These are phyloP conservation scores for Silurus lanzhouensis DNA, from an alignment of 2,797 vertebrate species.

Conservation along the genomic window DNA sequence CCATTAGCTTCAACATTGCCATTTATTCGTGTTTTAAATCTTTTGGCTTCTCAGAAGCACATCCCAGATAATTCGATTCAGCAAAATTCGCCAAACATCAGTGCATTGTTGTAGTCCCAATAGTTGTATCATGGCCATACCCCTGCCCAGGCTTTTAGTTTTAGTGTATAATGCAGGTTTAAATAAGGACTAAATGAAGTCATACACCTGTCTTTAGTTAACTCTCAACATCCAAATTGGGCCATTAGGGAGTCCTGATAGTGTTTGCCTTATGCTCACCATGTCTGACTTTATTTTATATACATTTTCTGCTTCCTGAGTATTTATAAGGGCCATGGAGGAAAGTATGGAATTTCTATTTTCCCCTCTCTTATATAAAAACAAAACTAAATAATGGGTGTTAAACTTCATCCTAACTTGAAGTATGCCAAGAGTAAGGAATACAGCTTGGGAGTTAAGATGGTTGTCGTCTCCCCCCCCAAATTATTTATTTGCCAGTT, in stretches of 20 bases:
- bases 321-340: background rate
- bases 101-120: background rate
- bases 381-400: background rate
- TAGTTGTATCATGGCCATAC: background rate
- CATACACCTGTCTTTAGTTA: background rate
- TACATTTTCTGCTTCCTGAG: background rate
- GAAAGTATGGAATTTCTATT: background rate
- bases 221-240: background rate
- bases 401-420: background rate
- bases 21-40: slow-evolving; percentile 16
- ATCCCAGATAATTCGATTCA: background rate
- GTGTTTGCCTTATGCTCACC: background rate
- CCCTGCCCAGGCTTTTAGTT: background rate
- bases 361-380: background rate
- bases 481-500: background rate
- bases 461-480: background rate
- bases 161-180: background rate
- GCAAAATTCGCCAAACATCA: background rate
- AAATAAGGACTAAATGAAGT: slow-evolving; percentile 9
- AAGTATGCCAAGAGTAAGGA: background rate
- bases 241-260: background rate
- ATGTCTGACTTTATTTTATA: background rate
- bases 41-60: background rate
- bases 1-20: background rate
- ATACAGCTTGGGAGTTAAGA: too few species aligned